Percentiles rank a stretch among this genome's conserved stretches.
Evolutionary conservation across 2,797 vertebrate species (phyloP).

Genomic region (Poecilia gillii): DNA sequence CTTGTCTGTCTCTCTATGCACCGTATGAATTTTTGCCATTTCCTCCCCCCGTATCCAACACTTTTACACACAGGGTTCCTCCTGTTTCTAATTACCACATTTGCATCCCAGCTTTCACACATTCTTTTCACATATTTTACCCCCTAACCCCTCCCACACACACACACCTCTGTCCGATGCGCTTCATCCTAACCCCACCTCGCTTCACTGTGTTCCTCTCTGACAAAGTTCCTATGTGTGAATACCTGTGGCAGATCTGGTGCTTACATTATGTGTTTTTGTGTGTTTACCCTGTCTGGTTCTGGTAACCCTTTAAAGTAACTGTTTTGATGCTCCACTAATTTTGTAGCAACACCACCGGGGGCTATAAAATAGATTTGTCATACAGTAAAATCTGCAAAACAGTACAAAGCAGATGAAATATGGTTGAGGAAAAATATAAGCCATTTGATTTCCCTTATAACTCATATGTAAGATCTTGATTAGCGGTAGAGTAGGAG

Average conservation of each 20-base stretch:
- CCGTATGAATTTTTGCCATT: conserved; percentile 11
- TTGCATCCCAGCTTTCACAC: conserved; percentile 28
- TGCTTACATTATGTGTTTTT: conserved; percentile 60
- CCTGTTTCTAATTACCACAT: conserved; percentile 9
- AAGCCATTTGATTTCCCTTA: background rate
- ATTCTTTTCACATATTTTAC: conserved; percentile 14
- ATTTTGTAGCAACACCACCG: conserved; percentile 8
- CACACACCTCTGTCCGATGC: background rate
- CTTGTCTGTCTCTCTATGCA: conserved; percentile 20
- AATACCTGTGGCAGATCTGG: conserved; percentile 68
- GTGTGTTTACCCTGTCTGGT: conserved; percentile 48
- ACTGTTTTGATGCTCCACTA: conserved; percentile 17
- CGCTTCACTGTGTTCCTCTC: conserved; percentile 1
- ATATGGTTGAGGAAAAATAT: background rate
- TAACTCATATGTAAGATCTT: background rate
- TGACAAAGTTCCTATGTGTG: conserved; percentile 58
- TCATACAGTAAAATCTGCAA: background rate
- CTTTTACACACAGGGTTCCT: conserved; percentile 12
- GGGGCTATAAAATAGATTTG: conserved; percentile 10
- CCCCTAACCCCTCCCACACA: background rate
- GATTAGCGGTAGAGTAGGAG: background rate
- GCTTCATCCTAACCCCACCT: background rate
- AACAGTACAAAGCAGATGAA: conserved; percentile 6
- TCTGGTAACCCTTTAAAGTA: conserved; percentile 44
- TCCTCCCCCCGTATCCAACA: conserved; percentile 9